These are phyloP conservation scores for Campoletis raptor DNA, from an alignment of 2,888 invertebrate species.

Conservation along the genomic window DNA sequence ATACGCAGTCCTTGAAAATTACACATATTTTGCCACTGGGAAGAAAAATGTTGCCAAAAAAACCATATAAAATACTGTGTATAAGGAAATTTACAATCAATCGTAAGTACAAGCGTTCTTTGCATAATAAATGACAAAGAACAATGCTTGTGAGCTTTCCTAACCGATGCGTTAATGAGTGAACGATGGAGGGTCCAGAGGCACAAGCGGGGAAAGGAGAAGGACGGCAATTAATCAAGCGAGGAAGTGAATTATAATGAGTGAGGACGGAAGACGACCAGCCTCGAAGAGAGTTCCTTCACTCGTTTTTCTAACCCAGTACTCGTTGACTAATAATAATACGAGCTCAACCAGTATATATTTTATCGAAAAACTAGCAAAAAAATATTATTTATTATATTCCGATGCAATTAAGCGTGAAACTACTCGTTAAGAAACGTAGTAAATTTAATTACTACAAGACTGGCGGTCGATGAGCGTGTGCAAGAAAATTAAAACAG, in stretches of 20 bases:
- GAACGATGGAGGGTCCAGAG: conserved; percentile 28
- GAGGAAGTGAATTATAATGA: conserved; percentile 78
- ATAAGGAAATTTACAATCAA: conserved; percentile 8
- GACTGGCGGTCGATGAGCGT: background rate
- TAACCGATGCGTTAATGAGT: conserved; percentile 66
- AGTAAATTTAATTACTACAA: background rate
- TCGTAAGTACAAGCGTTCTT: conserved; percentile 24
- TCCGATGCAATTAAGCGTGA: background rate
- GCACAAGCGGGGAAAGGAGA: conserved; percentile 10
- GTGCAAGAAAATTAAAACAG: background rate
- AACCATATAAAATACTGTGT: background rate
- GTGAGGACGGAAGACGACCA: conserved; percentile 74
- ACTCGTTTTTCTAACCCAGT: conserved; percentile 49
- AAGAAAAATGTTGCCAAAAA: background rate
- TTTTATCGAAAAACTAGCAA: conserved; percentile 7
- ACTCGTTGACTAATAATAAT: conserved; percentile 50
- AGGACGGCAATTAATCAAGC: conserved; percentile 77
- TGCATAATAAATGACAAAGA: conserved; percentile 46
- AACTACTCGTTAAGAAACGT: background rate
- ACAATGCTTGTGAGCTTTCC: conserved; percentile 64
- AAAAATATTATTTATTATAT: conserved; percentile 13
- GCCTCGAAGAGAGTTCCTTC: conserved; percentile 65
- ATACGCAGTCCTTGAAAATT: conserved; percentile 7
- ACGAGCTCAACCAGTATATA: conserved; percentile 30
- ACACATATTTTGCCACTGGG: conserved; percentile 19